phyloP scores from a whole-genome alignment of 2,113 vertebrate species.

The Takifugu bimaculatus region DNA sequence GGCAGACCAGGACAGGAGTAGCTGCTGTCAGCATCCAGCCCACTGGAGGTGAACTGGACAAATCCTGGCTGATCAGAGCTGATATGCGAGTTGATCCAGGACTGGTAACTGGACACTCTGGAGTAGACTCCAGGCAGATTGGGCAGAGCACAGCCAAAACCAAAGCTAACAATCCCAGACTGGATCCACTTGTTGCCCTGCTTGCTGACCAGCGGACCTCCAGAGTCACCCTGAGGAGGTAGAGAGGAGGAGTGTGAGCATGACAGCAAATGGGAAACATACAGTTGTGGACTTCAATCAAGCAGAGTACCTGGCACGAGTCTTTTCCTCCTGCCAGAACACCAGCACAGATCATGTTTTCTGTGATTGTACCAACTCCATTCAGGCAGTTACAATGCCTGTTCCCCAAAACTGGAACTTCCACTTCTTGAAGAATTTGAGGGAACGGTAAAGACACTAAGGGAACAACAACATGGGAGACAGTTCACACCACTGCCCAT shows the following conservation, averaged over 20 bases:
- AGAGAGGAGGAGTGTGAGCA: background rate
- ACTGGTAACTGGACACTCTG: conserved; percentile 78
- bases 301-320: conserved; percentile 56
- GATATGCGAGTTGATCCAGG: conserved; percentile 74
- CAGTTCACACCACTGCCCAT: conserved; percentile 52
- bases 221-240: conserved; percentile 79
- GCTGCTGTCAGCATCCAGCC: conserved; percentile 38
- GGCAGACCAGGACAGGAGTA: conserved; percentile 23
- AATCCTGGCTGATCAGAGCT: conserved; percentile 49
- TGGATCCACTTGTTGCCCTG: conserved; percentile 78
- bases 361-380: conserved; percentile 53
- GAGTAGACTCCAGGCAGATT: conserved; percentile 84
- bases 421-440: conserved; percentile 63
- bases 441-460: conserved; percentile 41
- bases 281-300: background rate
- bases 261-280: background rate
- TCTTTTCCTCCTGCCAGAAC: conserved; percentile 72
- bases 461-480: background rate
- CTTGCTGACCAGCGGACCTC: conserved; percentile 80
- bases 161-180: conserved; percentile 85
- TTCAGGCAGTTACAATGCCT: conserved; percentile 59
- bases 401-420: conserved; percentile 60
- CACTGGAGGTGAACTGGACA: conserved; percentile 38
- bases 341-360: conserved; percentile 80
- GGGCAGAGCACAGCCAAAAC: conserved; percentile 77